Evolutionary conservation across 2,113 vertebrate genomes (phyloP).

Genomic region (Colaptes auratus): DNA sequence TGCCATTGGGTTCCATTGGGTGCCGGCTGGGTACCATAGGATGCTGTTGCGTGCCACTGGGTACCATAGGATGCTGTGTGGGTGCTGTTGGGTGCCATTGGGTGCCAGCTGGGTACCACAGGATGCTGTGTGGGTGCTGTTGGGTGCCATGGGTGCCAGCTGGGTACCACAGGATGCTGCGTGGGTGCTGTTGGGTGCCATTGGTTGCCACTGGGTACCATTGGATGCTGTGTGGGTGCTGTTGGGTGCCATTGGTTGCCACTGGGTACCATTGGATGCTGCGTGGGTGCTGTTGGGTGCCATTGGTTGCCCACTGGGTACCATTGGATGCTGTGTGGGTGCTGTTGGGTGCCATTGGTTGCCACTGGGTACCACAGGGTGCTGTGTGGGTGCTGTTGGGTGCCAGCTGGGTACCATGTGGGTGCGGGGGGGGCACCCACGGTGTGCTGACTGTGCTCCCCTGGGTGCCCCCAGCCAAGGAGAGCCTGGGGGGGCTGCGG

Average conservation of each 20-base stretch:
- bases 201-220: not conserved
- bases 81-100: not conserved
- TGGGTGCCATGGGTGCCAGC: not conserved
- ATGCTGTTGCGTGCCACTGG: not conserved
- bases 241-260: not conserved
- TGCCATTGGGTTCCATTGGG: not conserved
- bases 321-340: not conserved
- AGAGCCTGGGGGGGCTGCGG: not conserved
- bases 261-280: too few relatives aligned
- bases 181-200: not conserved
- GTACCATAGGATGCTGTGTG: too few relatives aligned
- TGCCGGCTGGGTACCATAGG: too few relatives aligned
- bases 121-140: too few relatives aligned
- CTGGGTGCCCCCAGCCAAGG: not conserved
- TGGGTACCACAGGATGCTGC: not conserved
- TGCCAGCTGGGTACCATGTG: not conserved
- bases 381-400: not conserved
- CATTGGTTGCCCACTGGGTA: not conserved
- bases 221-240: not conserved
- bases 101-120: not conserved
- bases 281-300: not conserved
- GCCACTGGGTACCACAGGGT: not conserved
- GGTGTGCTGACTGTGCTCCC: not conserved
- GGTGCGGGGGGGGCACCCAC: not conserved
- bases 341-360: not conserved